Percentiles rank a stretch among this genome's conserved stretches.
Conservation (phyloP, 2,797 vertebrate genomes). For the Moxostoma hubbsi region DNA sequence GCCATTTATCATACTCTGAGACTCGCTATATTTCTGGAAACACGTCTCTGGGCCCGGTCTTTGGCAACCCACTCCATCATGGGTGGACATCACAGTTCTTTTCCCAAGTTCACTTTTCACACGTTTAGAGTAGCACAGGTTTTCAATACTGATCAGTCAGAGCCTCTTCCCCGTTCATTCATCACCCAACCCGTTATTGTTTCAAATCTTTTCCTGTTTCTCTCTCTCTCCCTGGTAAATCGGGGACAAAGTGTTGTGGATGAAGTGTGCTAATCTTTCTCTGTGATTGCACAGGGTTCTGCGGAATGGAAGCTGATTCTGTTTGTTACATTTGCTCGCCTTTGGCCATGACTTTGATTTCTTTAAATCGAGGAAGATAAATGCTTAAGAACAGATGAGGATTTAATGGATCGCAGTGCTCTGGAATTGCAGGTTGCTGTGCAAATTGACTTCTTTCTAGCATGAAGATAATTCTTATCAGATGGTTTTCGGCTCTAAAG, state of each 20-base stretch:
- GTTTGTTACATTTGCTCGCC: conserved; percentile 63
- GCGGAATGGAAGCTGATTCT: conserved; percentile 65
- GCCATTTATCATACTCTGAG: conserved; percentile 59
- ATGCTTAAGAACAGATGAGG: conserved; percentile 62
- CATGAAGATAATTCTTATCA: conserved; percentile 17
- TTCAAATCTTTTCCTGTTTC: not conserved
- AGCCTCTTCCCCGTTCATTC: conserved; percentile 74
- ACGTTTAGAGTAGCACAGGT: conserved; percentile 73
- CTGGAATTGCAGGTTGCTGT: conserved; percentile 1
- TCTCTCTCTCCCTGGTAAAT: conserved; percentile 37
- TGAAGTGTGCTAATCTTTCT: conserved; percentile 62
- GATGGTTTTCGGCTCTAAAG: conserved; percentile 12
- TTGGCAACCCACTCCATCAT: conserved; percentile 74
- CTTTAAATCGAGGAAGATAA: conserved; percentile 69
- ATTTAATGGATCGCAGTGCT: conserved; percentile 57
- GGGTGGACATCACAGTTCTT: conserved; percentile 75
- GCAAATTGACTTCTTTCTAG: conserved; percentile 32
- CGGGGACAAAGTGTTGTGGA: conserved; percentile 26
- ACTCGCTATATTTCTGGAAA: conserved; percentile 67
- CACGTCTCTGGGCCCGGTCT: conserved; percentile 9
- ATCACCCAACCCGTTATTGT: conserved; percentile 64
- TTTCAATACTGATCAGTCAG: conserved; percentile 77
- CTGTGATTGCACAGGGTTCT: conserved; percentile 66
- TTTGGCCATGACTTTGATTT: conserved; percentile 68
- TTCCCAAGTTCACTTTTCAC: conserved; percentile 69